Conservation (phyloP, 2,797 vertebrate species). For the Holocentrus rufus region DNA sequence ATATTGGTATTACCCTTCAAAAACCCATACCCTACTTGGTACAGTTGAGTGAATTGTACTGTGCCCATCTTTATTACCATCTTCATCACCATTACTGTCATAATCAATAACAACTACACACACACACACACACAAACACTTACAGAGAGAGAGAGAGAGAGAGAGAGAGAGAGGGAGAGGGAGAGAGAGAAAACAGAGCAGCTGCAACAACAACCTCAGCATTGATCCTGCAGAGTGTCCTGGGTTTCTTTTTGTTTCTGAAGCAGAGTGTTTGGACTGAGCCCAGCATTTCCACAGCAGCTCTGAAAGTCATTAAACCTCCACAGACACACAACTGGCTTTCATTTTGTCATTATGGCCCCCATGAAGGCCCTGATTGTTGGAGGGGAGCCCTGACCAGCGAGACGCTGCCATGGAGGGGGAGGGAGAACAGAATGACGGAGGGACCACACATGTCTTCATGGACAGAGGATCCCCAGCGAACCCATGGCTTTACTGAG, state of each 20-base stretch:
- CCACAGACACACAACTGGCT: conserved; percentile 73
- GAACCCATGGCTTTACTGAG: conserved; percentile 34
- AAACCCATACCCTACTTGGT: neutral
- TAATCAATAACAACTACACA: neutral
- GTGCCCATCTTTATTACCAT: neutral
- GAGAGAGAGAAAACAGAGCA: neutral
- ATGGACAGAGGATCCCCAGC: conserved; percentile 60
- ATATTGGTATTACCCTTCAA: no score
- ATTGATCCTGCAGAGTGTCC: conserved; percentile 11
- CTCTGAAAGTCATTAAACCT: conserved; percentile 76
- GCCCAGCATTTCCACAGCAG: conserved; percentile 66
- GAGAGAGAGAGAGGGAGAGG: no score
- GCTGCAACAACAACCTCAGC: conserved; percentile 13
- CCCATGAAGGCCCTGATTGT: conserved; percentile 73
- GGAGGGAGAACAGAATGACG: conserved; percentile 59
- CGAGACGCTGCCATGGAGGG: conserved; percentile 59
- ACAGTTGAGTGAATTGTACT: neutral
- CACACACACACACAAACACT: conserved; percentile 2
- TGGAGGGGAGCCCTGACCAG: conserved; percentile 62
- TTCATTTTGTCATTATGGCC: conserved; percentile 74
- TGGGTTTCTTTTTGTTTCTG: conserved; percentile 50
- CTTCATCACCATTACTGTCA: neutral
- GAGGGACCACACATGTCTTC: conserved; percentile 69
- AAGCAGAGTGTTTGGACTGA: conserved; percentile 55
- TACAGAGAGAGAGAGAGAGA: no score